A percentile compares a stretch with the other conserved stretches of the same genome.
These are phyloP conservation scores for Salmo trutta DNA, from an alignment of 2,797 vertebrate species.

Conservation along the genomic window DNA sequence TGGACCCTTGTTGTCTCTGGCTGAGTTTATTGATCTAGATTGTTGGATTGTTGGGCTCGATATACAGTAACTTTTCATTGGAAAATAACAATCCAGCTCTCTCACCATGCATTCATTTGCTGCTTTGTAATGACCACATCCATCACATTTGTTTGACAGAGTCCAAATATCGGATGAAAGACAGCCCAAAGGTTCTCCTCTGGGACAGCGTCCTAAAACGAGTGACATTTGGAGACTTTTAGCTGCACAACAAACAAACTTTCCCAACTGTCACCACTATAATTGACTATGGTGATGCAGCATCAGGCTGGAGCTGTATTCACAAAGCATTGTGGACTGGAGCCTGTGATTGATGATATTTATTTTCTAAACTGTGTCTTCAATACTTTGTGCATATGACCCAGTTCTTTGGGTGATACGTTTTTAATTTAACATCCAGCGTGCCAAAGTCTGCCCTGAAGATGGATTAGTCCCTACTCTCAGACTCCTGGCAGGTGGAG, in stretches of 20 bases:
- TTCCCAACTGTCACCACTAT: conserved; percentile 21
- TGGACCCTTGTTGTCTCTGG: neutral
- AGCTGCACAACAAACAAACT: conserved; percentile 12
- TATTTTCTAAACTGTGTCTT: conserved; percentile 70
- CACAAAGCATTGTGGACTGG: conserved; percentile 26
- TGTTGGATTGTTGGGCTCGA: neutral
- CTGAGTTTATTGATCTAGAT: neutral
- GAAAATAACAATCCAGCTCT: neutral
- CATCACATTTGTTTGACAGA: neutral
- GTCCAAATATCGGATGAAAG: neutral
- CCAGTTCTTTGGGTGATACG: conserved; percentile 59
- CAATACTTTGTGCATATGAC: conserved; percentile 53
- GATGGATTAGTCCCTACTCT: conserved; percentile 71
- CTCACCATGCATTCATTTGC: neutral
- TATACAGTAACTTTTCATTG: neutral
- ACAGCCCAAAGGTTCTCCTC: neutral
- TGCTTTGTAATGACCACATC: neutral
- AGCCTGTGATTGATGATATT: conserved; percentile 72
- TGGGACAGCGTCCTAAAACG: neutral
- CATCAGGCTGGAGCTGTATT: conserved; percentile 13
- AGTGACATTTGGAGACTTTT: conserved; percentile 13
- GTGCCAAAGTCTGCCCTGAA: conserved; percentile 54
- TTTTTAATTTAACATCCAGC: conserved; percentile 73
- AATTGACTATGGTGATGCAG: conserved; percentile 48
- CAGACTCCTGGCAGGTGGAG: conserved; percentile 64